These are phyloP conservation scores for Abrostola triplasia DNA, from an alignment of 2,888 invertebrate genomes.

Conservation along the genomic window DNA sequence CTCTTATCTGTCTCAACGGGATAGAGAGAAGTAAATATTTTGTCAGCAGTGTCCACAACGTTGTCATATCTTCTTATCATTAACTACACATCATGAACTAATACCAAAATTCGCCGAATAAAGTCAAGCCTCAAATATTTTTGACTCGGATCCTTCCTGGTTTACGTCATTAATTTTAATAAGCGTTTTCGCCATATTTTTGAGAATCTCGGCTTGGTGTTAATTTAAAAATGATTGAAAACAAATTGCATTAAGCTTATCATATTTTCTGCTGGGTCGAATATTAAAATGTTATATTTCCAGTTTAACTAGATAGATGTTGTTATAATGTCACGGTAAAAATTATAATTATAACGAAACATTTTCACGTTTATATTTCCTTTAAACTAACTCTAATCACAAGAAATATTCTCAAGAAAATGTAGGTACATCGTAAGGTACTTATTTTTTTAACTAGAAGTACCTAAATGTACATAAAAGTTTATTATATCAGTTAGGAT, in stretches of 20 bases:
- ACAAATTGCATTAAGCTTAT: not conserved
- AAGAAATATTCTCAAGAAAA: too few relatives aligned
- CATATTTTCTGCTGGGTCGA: not conserved
- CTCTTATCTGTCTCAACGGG: too few relatives aligned
- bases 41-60: not conserved
- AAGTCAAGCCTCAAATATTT: not conserved
- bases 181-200: not conserved
- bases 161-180: constrained; percentile 1
- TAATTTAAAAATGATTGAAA: constrained; percentile 1
- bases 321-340: not conserved
- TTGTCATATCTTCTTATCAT: not conserved
- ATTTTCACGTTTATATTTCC: too few relatives aligned
- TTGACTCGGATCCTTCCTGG: not conserved
- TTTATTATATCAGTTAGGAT: too few relatives aligned
- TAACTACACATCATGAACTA: not conserved
- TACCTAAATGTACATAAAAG: too few relatives aligned
- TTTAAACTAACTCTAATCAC: too few relatives aligned
- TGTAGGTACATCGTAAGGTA: too few relatives aligned
- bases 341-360: too few relatives aligned
- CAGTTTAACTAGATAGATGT: not conserved
- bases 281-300: not conserved
- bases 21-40: not conserved
- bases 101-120: not conserved
- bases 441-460: too few relatives aligned
- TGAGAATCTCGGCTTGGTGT: not conserved